Base-by-base conservation (phyloP, 2,888 invertebrate species). In the Scelioninae gen. 1 region DNA sequence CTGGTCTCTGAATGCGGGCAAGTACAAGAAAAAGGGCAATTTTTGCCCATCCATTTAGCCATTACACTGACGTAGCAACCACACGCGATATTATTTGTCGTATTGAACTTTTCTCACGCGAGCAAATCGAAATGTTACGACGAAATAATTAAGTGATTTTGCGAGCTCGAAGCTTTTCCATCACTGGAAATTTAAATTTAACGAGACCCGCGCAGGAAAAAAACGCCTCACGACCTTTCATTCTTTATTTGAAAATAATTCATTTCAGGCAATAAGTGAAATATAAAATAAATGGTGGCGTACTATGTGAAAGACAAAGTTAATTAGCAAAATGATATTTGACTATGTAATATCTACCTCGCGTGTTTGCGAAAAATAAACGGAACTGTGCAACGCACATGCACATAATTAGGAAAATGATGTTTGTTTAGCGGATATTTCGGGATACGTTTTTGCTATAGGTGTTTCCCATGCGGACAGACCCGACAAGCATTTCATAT, bases 371-470 rank as follows among this genome's bases (percentile, higher is more conserved):
- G 62, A 49, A 71, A 69, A 78, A 69, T 56, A 65, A 78, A 55
- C 29, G 29, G 1, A 40, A 58, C 53, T 40, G 38, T 15, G 34
- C 68, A 49, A 56, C 38, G 55, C 66, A 11, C 74, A 31, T 56
- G 79, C 74, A 77, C 83, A 82, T 87, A 88, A 89, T 89, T 88
- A 89, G 85, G 86, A 87, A 88, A 89, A 88, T 89, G 83, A 84
- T 85, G 85, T 88, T 88, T 87, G 75, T 81, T 88, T 84, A 84
- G 83, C 74, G 78, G 31, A 68, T 69, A 72, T 68, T 71, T 76
- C 47, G 55, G 40, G 5, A 43, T 47, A 16, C 32, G 38, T 40
- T 71, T 76, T 68, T 65, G 58, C n/a, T 5, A 23, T 23, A 23
- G 23, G 49, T 49, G 49, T 49, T 49, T 38, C 40, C 69, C 40